Conservation (phyloP, 2,888 invertebrate genomes). For the Eupithecia pulchellata region DNA sequence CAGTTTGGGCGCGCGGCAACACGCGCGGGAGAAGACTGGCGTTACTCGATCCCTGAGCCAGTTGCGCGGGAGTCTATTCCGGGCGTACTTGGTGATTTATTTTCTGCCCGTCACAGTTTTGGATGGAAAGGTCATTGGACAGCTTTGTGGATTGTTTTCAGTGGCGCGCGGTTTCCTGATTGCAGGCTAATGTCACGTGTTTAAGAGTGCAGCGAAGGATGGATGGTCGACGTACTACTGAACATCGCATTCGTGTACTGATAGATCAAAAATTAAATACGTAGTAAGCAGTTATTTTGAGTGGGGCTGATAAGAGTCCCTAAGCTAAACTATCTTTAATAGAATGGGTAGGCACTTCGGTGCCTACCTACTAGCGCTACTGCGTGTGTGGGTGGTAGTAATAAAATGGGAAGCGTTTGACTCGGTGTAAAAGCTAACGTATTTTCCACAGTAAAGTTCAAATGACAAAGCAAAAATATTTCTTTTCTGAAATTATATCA, state of each 20-base stretch:
- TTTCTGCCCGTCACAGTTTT: slow-evolving; percentile 76
- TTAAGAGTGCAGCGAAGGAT: neutral
- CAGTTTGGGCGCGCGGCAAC: slow-evolving; percentile 64
- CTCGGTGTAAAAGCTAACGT: neutral
- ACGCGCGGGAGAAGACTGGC: slow-evolving; percentile 68
- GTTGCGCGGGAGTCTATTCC: slow-evolving; percentile 56
- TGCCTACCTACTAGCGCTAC: too few relatives aligned
- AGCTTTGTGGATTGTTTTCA: slow-evolving; percentile 64
- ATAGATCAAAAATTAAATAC: neutral
- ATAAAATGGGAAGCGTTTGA: neutral
- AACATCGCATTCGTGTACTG: neutral
- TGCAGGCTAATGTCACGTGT: neutral
- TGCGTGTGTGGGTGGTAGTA: too few relatives aligned
- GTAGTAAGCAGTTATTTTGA: neutral
- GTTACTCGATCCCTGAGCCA: slow-evolving; percentile 77
- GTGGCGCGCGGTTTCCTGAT: slow-evolving; percentile 8
- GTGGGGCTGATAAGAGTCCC: too few relatives aligned
- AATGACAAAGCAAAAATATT: neutral
- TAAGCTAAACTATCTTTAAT: too few relatives aligned
- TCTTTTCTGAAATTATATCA: neutral
- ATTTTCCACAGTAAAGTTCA: neutral
- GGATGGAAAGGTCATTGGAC: slow-evolving; percentile 83
- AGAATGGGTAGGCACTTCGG: too few relatives aligned
- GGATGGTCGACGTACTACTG: neutral
- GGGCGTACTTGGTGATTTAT: slow-evolving; percentile 63